Evolutionary conservation across 2,797 vertebrate species (phyloP).

Genomic region (Agapornis canus): DNA sequence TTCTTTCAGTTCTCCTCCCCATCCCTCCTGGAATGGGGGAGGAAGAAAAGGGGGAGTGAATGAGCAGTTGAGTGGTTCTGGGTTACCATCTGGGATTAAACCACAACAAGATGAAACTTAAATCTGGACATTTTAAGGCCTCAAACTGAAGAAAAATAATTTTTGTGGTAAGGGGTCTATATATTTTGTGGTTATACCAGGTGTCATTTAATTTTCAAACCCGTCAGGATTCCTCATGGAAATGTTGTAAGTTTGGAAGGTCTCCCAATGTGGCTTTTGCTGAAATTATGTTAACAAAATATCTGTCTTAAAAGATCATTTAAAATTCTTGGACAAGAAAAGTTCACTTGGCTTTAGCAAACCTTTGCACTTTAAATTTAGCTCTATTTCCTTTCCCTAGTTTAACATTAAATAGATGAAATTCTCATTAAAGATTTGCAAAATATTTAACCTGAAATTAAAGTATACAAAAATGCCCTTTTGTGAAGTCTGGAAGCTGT

Average conservation of each 20-base stretch:
- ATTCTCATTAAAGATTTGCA: background rate
- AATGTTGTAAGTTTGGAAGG: background rate
- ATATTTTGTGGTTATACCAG: background rate
- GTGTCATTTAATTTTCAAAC: constrained; percentile 8
- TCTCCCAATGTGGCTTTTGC: background rate
- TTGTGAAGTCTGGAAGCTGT: background rate
- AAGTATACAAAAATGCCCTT: background rate
- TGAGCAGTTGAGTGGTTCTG: background rate
- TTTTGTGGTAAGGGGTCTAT: background rate
- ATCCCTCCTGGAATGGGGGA: background rate
- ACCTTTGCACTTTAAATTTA: background rate
- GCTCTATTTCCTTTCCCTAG: background rate
- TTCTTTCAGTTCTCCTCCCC: background rate
- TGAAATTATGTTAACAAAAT: background rate
- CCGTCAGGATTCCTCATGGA: background rate
- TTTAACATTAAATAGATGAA: background rate
- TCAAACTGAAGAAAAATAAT: background rate
- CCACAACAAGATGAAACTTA: background rate
- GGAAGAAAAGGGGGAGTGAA: background rate
- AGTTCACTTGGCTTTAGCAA: background rate
- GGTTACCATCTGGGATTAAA: background rate
- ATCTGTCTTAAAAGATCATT: background rate
- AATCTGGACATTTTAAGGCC: background rate
- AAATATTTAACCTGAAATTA: background rate
- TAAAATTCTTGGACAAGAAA: background rate